Evolutionary conservation across 2,797 vertebrate species (phyloP).

Genomic region (Gadopsis bispinosus): DNA sequence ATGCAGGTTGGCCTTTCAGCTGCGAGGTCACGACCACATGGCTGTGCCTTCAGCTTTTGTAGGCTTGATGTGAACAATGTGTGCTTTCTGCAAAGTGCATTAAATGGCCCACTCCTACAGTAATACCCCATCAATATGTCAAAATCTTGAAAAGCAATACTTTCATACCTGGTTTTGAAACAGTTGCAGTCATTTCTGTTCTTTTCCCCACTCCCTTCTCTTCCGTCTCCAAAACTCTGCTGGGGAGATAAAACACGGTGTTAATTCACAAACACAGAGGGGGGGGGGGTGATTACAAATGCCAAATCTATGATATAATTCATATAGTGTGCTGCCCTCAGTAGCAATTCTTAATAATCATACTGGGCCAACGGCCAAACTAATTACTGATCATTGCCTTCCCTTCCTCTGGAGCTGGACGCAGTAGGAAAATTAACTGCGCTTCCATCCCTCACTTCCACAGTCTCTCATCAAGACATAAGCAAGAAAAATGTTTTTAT

Average conservation of each 20-base stretch:
- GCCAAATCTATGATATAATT: constrained; percentile 58
- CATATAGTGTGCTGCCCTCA: constrained; percentile 59
- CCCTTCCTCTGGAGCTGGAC: constrained; percentile 37
- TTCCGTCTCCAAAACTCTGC: constrained; percentile 59
- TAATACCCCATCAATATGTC: constrained; percentile 84
- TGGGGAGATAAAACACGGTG: constrained; percentile 46
- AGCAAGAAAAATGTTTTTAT: constrained; percentile 47
- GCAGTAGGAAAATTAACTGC: constrained; percentile 64
- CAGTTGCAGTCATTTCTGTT: constrained; percentile 66
- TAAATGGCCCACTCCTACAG: constrained; percentile 76
- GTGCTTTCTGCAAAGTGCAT: constrained; percentile 84
- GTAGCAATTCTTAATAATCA: constrained; percentile 69
- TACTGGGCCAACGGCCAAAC: constrained; percentile 55
- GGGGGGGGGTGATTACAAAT: constrained; percentile 65
- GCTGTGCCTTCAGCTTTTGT: constrained; percentile 72
- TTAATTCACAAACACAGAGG: constrained; percentile 75
- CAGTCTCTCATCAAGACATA: constrained; percentile 50
- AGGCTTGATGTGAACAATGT: constrained; percentile 83
- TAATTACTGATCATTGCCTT: constrained; percentile 61
- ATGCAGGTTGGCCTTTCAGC: constrained; percentile 63
- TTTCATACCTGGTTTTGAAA: constrained; percentile 81
- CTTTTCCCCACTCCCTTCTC: constrained; percentile 38
- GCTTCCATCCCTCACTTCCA: constrained; percentile 54
- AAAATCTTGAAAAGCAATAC: constrained; percentile 77
- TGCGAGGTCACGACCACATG: constrained; percentile 73